Evolutionary conservation across 1,140 invertebrate genomes (phyloP).

Genomic region (Formica selysi): DNA sequence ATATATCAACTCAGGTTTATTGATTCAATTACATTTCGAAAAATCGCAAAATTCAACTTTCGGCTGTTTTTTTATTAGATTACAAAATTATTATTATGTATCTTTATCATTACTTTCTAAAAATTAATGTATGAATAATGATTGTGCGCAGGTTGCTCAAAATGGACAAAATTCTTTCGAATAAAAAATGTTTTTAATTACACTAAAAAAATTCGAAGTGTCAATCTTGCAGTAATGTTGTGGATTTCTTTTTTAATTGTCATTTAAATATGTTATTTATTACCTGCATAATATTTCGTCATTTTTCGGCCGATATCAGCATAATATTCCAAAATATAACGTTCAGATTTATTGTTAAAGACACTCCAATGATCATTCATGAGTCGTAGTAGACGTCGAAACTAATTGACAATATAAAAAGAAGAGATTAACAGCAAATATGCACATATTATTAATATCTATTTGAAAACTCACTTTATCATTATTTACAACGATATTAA

Average conservation of each 20-base stretch:
- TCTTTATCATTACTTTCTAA: neutral
- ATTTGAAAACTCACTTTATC: slow-evolving; percentile 31
- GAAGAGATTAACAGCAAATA: neutral
- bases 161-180: neutral
- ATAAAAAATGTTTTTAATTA: neutral
- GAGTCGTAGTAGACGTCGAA: neutral
- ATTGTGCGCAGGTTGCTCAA: no score
- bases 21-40: no score
- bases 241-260: neutral
- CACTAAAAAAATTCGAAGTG: neutral
- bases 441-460: neutral
- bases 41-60: no score
- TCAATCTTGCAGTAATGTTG: neutral
- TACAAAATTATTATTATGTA: neutral
- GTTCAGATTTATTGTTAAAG: slow-evolving; percentile 15
- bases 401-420: slow-evolving; percentile 13
- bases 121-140: no score
- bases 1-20: no score
- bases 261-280: neutral
- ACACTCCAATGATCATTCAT: slow-evolving; percentile 19
- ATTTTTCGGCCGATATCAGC: slow-evolving; percentile 5
- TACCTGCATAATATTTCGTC: slow-evolving; percentile 35
- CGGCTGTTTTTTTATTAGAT: neutral
- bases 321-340: slow-evolving; percentile 19
- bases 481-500: slow-evolving; percentile 31